Base-by-base conservation (phyloP, 2,797 vertebrate genomes). In the Scleropages formosus region DNA sequence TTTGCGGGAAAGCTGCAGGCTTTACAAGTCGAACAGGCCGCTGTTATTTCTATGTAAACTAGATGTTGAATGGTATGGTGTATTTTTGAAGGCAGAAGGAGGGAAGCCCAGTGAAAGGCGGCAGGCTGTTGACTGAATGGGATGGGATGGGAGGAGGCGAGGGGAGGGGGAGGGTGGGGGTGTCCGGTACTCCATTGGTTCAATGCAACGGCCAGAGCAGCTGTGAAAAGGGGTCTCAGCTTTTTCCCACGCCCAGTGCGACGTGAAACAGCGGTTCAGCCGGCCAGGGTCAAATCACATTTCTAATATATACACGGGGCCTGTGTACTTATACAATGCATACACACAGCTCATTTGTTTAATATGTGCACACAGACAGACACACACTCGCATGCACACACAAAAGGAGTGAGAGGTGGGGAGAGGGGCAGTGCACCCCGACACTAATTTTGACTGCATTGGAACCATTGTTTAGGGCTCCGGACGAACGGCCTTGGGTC, bases 181-280 rank as follows among this genome's bases (percentile, higher is more conserved):
- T 64, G 77, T 72, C 72, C 39, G 87, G 88, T 88, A 88, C 88
- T 93, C 87, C 89, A 89, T 90, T 91, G 92, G 92, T 93, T 94
- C 90, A 94, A 93, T 93, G 93, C 93, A 92, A 93, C 91, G 82
- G 91, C 88, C 84, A 72, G 87, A 92, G 94, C 93, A 94, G 94
- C 95, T 96, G 95, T 95, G 95, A 96, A 96, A 95, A 91, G 93
- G 92, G 93, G 92, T 93, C 91, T 88, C 88, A 91, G 89, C 94
- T 94, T 95, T 95, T 96, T 96, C 95, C 94, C 95, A 96, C 95
- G 95, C 91, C 94, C 92, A 80, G 91, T 81, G 75, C 85, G 89
- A 91, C 83, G 89, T 87, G 81, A 91, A 88, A 89, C 91, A 89
- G 88, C 89, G 90, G 90, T 88, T 89, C 85, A 90, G 91, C 90